Conservation (phyloP, 2,888 invertebrate species). For the Taphrorychus bicolor region DNA sequence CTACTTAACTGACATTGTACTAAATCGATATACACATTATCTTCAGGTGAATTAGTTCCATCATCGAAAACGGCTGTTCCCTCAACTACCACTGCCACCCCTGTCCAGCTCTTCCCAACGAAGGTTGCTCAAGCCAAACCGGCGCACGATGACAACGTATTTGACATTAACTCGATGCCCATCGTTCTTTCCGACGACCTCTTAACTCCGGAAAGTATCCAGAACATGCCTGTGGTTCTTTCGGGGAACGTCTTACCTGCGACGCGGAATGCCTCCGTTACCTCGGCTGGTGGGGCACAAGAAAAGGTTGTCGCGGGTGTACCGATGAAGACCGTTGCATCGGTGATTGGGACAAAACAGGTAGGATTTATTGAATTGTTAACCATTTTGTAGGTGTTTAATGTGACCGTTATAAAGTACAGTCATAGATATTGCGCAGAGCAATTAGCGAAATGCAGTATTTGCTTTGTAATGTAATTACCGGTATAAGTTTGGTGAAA, state of each 20-base stretch:
- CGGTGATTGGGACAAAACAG: constrained; percentile 20
- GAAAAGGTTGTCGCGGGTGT: constrained; percentile 23
- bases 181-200: constrained; percentile 76
- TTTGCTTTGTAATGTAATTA: too few relatives aligned
- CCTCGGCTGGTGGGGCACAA: constrained; percentile 1
- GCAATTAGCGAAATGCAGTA: too few relatives aligned
- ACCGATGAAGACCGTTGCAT: constrained; percentile 14
- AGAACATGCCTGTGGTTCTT: constrained; percentile 58
- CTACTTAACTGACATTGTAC: too few relatives aligned
- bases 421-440: too few relatives aligned
- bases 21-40: too few relatives aligned
- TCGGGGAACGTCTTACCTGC: constrained; percentile 18
- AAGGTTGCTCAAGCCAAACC: too few relatives aligned
- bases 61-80: too few relatives aligned
- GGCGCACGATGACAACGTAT: constrained; percentile 60
- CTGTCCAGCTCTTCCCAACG: too few relatives aligned
- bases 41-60: too few relatives aligned
- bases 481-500: too few relatives aligned
- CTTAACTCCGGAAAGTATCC: constrained; percentile 71
- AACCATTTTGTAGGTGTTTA: not conserved
- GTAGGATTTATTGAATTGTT: not conserved
- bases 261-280: not conserved
- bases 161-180: constrained; percentile 81
- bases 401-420: too few relatives aligned
- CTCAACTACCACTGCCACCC: not conserved